Evolutionary conservation across 2,113 vertebrate genomes (phyloP).

Genomic region (Megaceryle torquata): DNA sequence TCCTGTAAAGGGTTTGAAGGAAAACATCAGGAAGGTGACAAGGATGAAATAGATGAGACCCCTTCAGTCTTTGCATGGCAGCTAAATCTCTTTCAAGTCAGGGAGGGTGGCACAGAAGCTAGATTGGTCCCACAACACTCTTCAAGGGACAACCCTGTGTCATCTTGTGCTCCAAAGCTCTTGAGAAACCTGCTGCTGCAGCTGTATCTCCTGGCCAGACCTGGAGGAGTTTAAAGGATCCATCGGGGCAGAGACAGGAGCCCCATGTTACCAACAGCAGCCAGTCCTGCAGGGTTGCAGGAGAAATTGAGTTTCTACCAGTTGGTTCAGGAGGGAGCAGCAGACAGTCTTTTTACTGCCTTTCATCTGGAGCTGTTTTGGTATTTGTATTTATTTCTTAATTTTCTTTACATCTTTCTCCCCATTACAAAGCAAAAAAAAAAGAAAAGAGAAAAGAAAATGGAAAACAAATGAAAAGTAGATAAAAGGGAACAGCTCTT

Average conservation of each 20-base stretch:
- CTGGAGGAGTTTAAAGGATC: not conserved
- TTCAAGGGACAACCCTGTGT: not conserved
- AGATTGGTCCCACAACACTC: rapidly evolving
- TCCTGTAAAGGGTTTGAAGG: not conserved
- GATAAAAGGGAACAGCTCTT: conserved; percentile 31
- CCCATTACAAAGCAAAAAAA: not conserved
- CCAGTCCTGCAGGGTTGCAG: not conserved
- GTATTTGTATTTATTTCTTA: conserved; percentile 41
- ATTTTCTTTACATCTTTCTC: conserved; percentile 49
- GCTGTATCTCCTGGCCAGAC: not conserved
- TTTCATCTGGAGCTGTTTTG: not conserved
- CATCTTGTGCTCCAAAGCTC: not conserved
- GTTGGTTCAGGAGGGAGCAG: conserved; percentile 7
- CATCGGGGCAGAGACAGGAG: not conserved
- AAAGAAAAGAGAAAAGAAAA: not conserved
- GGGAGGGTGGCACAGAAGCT: not conserved
- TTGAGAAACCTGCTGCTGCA: not conserved
- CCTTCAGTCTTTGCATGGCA: not conserved
- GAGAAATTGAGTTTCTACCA: not conserved
- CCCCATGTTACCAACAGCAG: not conserved
- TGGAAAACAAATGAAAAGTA: not conserved
- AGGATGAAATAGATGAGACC: not conserved
- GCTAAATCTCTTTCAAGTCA: not conserved
- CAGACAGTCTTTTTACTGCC: conserved; percentile 10
- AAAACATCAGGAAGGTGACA: not conserved